Base-by-base conservation (phyloP, 2,113 vertebrate species). In the Rhombomys opimus region DNA sequence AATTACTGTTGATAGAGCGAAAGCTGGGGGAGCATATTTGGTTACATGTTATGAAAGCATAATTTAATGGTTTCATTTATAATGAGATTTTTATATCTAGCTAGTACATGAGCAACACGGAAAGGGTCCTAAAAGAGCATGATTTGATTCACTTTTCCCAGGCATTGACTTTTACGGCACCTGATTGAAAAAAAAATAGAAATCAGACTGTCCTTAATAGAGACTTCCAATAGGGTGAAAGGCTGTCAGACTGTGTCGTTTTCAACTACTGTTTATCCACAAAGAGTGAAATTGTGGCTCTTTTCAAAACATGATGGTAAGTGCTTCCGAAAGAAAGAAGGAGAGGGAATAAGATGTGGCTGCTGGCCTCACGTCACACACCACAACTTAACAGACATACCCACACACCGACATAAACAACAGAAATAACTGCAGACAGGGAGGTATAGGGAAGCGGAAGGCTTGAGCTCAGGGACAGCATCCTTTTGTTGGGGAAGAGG, bases 1-100 rank as follows among this genome's bases (percentile, higher is more conserved):
- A 97, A 97, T 96, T 96, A 97, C 93, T 93, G 61, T 87, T 97
- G 95, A 97, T 95, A 78, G 63, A 96, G 46, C 50, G 73, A 94
- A 95, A 96, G 70, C 94, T 77, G 78, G 25, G 30, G 68, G 59
- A 68, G 38, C 75, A 23, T 57, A 93, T 50, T 75, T 84, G 17
- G 54, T 95, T 94, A 87, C 89, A 72, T 68, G 61, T 92, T 96
- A 96, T 93, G 67, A 97, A 97, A 95, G 88, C 76, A 93, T 96
- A 97, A 93, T 96, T 97, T 72, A 95, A 15, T 30, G 5, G n/a
- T 85, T 91, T 95, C 82, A 89, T 96, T 95, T 78, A 91, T 90
- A 95, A 94, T 91, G 91, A 85, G 54, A 73, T 46, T 97, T 95
- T 95, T 96, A 88, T 65, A 90, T 89, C 70, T 10, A 95, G 67